Percentiles rank a stretch among this genome's conserved stretches.
These are phyloP conservation scores for Leptopilina myrica DNA, from an alignment of 2,888 invertebrate species.

Conservation along the genomic window DNA sequence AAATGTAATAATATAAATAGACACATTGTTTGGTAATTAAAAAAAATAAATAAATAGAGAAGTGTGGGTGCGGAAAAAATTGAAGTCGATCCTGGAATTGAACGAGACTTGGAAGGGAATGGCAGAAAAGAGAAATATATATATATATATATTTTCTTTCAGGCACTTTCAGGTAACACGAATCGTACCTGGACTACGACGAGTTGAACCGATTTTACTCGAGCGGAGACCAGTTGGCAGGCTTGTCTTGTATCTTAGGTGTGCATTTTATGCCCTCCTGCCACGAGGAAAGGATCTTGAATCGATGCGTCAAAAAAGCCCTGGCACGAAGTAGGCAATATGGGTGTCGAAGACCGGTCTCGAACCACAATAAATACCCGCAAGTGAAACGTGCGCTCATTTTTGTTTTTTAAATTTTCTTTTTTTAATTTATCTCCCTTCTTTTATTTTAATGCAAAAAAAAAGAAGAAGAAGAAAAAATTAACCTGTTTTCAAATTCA, in stretches of 20 bases:
- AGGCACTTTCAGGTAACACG: not conserved
- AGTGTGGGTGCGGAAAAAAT: not conserved
- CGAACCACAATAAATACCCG: too few species aligned
- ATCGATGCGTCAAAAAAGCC: conserved; percentile 41
- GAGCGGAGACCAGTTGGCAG: conserved; percentile 28
- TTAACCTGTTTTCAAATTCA: too few species aligned
- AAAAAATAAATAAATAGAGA: not conserved
- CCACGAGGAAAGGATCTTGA: conserved; percentile 43
- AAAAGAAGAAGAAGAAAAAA: too few species aligned
- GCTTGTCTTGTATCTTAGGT: conserved; percentile 9
- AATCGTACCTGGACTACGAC: conserved; percentile 43
- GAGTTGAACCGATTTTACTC: conserved; percentile 46
- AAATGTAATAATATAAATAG: too few species aligned
- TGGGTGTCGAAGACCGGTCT: too few species aligned
- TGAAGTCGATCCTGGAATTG: conserved; percentile 30
- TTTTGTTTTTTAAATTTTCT: too few species aligned
- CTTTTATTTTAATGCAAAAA: too few species aligned
- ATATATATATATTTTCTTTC: not conserved
- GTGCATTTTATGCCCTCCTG: conserved; percentile 42
- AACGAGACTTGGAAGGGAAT: conserved; percentile 1
- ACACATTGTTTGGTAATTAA: not conserved
- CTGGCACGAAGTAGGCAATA: not conserved
- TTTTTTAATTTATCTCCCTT: too few species aligned
- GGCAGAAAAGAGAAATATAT: not conserved
- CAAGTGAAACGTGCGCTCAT: too few species aligned